These are phyloP conservation scores for Mythimna vitellina DNA, from an alignment of 2,888 invertebrate species.

Conservation along the genomic window DNA sequence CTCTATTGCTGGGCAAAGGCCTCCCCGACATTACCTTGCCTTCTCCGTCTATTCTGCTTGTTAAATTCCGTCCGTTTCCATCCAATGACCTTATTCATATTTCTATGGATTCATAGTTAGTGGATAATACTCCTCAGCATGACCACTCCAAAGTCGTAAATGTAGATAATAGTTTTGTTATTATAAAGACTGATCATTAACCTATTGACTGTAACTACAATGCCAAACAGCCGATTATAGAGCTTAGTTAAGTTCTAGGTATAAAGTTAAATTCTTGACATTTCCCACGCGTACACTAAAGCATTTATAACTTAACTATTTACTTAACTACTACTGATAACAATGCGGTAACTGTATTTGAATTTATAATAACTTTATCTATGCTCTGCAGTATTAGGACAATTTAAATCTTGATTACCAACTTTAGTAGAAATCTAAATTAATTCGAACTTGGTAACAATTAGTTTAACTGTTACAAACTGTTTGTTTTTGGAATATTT, in stretches of 20 bases:
- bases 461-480: not conserved
- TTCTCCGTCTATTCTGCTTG: not conserved
- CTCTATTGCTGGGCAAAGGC: not conserved
- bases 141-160: conserved; percentile 3
- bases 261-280: conserved; percentile 56
- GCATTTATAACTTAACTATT: conserved; percentile 59
- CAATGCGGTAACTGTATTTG: conserved; percentile 54
- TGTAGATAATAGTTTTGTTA: conserved; percentile 34
- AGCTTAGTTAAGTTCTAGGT: conserved; percentile 23
- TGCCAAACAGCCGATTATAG: conserved; percentile 25
- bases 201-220: conserved; percentile 35
- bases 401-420: conserved; percentile 29
- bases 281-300: conserved; percentile 60
- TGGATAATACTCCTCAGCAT: not conserved
- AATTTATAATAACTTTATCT: conserved; percentile 59
- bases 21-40: not conserved
- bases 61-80: too few relatives aligned
- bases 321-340: conserved; percentile 52
- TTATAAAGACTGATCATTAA: conserved; percentile 39
- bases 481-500: not conserved
- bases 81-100: not conserved
- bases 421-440: conserved; percentile 18
- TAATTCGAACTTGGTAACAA: conserved; percentile 6
- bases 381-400: conserved; percentile 42
- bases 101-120: not conserved